Evolutionary conservation across 2,797 vertebrate genomes (phyloP).

Genomic region (Sciurus carolinensis): DNA sequence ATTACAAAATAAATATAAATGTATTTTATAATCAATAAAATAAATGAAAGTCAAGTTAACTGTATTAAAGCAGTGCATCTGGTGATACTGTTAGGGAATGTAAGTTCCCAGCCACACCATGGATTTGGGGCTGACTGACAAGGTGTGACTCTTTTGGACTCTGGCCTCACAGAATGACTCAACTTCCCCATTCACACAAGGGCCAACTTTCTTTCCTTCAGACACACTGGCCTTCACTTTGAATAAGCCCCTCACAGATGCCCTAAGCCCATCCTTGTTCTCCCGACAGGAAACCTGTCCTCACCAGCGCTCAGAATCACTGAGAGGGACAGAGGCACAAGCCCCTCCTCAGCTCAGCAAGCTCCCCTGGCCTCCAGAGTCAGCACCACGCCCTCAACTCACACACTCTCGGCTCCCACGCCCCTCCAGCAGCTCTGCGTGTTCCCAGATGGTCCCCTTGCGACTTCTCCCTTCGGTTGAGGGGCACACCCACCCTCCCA

Average conservation of each 20-base stretch:
- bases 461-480: neutral
- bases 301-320: neutral
- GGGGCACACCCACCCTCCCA: accelerated
- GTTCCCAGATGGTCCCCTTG: accelerated
- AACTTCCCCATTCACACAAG: neutral
- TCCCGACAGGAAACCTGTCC: neutral
- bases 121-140: neutral
- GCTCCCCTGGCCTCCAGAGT: too few relatives aligned
- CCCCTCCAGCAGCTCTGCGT: neutral
- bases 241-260: neutral
- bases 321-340: neutral
- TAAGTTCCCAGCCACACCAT: neutral
- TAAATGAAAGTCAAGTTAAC: neutral
- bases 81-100: neutral
- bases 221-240: neutral
- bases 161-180: neutral
- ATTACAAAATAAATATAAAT: neutral
- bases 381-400: neutral
- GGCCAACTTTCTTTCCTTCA: neutral
- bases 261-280: neutral
- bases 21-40: neutral
- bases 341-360: too few relatives aligned
- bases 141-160: neutral
- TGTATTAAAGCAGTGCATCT: neutral
- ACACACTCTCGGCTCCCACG: neutral